These are phyloP conservation scores for Lonchura striata DNA, from an alignment of 2,113 vertebrate genomes.

Conservation along the genomic window DNA sequence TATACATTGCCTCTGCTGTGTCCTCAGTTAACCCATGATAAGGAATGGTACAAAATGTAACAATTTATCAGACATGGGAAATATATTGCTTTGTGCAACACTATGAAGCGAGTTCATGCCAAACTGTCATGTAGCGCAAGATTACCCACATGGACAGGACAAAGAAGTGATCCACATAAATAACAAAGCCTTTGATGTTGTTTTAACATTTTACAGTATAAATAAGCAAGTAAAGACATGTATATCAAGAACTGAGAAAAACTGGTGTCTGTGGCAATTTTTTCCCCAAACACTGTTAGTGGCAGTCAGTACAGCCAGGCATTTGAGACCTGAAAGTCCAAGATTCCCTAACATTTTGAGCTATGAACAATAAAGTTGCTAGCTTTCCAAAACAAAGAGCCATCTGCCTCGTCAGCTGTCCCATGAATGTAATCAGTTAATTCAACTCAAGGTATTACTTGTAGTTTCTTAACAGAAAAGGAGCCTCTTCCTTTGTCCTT, in stretches of 20 bases:
- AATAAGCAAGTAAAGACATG: not conserved
- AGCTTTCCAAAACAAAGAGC: not conserved
- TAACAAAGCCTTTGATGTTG: not conserved
- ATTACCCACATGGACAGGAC: not conserved
- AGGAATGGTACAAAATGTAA: not conserved
- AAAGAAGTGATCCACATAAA: not conserved
- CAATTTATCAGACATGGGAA: not conserved
- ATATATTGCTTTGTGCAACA: not conserved
- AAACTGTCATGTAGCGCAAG: not conserved
- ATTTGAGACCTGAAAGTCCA: not conserved
- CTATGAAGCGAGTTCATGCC: not conserved
- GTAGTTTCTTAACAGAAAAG: not conserved
- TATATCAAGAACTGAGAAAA: not conserved
- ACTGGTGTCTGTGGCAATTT: fast-evolving
- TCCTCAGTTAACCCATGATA: not conserved
- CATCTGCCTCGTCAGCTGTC: not conserved
- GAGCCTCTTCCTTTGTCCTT: not conserved
- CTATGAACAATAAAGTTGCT: not conserved
- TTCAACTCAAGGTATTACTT: not conserved
- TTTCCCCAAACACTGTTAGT: not conserved
- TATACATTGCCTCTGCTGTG: not conserved
- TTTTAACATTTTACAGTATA: not conserved
- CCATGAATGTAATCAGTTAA: not conserved
- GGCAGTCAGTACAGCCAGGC: not conserved
- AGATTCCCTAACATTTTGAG: not conserved